Evolutionary conservation across 1,140 invertebrate species (phyloP).

Genomic region (Calephelis virginiensis): DNA sequence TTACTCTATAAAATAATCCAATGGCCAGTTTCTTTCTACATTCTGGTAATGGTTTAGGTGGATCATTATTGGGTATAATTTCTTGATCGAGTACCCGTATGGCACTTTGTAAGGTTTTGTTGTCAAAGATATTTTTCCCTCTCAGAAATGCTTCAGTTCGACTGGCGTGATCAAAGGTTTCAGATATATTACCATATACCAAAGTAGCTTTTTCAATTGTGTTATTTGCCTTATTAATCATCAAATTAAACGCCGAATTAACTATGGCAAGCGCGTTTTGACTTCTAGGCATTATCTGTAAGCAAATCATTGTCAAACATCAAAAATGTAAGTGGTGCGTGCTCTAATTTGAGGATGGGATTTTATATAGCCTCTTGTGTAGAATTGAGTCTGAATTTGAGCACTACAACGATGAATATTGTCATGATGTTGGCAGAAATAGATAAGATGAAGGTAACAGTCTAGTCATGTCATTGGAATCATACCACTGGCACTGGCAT

Average conservation of each 20-base stretch:
- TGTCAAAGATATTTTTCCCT: slow-evolving; percentile 78
- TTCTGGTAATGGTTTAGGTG: slow-evolving; percentile 82
- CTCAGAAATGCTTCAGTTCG: slow-evolving; percentile 83
- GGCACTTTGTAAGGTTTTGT: slow-evolving; percentile 77
- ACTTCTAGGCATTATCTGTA: slow-evolving; percentile 86
- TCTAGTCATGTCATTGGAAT: no score
- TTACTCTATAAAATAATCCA: slow-evolving; percentile 87
- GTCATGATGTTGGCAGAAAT: no score
- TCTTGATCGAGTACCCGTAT: slow-evolving; percentile 80
- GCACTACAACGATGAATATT: no score
- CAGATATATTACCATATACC: slow-evolving; percentile 85
- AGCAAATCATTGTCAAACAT: slow-evolving; percentile 14
- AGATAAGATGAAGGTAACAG: no score
- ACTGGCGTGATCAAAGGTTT: slow-evolving; percentile 84
- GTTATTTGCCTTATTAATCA: slow-evolving; percentile 74
- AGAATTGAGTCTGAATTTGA: no score
- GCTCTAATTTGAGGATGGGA: no score
- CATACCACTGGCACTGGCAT: no score
- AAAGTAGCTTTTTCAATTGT: slow-evolving; percentile 49
- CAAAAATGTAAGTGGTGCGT: not conserved
- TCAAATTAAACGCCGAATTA: slow-evolving; percentile 87
- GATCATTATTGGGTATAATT: slow-evolving; percentile 81
- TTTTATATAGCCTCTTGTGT: no score
- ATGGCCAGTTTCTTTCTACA: slow-evolving; percentile 84
- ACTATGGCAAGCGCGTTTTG: slow-evolving; percentile 91